Evolutionary conservation across 2,797 vertebrate genomes (phyloP), one percentile per base, ranked within the genome.

Genomic region (Myotis myotis): DNA sequence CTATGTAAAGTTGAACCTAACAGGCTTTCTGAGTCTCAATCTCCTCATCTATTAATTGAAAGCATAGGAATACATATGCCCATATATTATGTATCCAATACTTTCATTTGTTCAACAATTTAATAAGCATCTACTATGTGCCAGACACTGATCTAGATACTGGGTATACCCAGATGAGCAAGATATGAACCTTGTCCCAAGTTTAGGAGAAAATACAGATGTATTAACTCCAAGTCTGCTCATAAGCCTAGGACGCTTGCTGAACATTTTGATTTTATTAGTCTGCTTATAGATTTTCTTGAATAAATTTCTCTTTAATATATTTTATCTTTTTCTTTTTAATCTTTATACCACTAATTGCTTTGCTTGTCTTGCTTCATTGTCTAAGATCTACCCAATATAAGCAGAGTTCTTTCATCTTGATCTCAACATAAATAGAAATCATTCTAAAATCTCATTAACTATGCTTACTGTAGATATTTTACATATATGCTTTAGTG

Each of bases 381-480:
- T 87, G 55, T 79, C 76, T 94, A 62, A 91, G 33, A 66, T n/a
- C 41, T 28, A 30, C 33, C 22, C 33, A 57, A 16, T 33, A 85
- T 36, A 79, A 92, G 25, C 36, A 68, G 19, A 94, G 80, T 76
- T 70, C 72, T 70, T n/a, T 84, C 57, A 17, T 80, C 68, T 88
- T 75, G 6, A 72, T 80, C 33, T 36, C 47, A 94, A 79, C 44
- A 49, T 81, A 92, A 84, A 66, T 38, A 90, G 68, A 93, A 96
- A 94, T 84, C 53, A 33, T 81, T 80, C 11, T 70, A 87, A 66
- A 94, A 76, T 72, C 4, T 95, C 68, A 81, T 20, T 53, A 94
- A 60, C 22, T 64, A 41, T 55, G 41, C 51, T 76, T 55, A 47
- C 23, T 51, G 7, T 25, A 78, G 33, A n/a, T n/a, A 83, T 82